A percentile compares a stretch with the other conserved stretches of the same genome.
Conservation (phyloP, 1,140 invertebrate species). For the Sycophila sp. region DNA sequence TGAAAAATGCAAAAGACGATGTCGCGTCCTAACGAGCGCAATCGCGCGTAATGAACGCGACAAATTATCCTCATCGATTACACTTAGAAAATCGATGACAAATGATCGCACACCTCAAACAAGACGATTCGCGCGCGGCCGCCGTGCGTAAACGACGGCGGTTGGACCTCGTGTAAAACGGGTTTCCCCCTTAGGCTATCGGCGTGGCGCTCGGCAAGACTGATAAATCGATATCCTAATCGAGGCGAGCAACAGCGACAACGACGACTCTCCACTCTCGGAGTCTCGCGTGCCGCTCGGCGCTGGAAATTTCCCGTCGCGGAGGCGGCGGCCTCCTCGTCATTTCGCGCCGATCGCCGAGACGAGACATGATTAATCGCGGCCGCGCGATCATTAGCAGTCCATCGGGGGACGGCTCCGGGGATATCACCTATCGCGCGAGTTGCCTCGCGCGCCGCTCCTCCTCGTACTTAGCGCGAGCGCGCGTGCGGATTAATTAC, state of each 20-base stretch:
- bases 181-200: neutral
- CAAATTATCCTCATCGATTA: neutral
- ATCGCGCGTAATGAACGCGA: neutral
- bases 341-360: slow-evolving; percentile 22
- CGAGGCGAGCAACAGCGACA: neutral
- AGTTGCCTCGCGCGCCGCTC: slow-evolving; percentile 25
- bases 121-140: neutral
- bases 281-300: neutral
- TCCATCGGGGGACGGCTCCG: slow-evolving; percentile 45
- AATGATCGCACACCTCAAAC: neutral
- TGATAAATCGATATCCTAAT: slow-evolving; percentile 31
- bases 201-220: too few relatives aligned
- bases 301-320: slow-evolving; percentile 24
- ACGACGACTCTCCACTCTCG: neutral
- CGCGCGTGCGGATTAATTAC: slow-evolving; percentile 51
- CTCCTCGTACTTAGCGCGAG: too few relatives aligned
- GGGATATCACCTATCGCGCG: slow-evolving; percentile 47
- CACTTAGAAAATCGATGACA: neutral
- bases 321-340: neutral
- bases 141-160: neutral
- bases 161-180: neutral
- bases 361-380: slow-evolving; percentile 51
- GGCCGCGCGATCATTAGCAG: slow-evolving; percentile 51
- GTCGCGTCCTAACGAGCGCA: slow-evolving; percentile 9
- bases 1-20: too few relatives aligned